phyloP scores from a whole-genome alignment of 2,113 vertebrate genomes.

The Pyrgilauda ruficollis region DNA sequence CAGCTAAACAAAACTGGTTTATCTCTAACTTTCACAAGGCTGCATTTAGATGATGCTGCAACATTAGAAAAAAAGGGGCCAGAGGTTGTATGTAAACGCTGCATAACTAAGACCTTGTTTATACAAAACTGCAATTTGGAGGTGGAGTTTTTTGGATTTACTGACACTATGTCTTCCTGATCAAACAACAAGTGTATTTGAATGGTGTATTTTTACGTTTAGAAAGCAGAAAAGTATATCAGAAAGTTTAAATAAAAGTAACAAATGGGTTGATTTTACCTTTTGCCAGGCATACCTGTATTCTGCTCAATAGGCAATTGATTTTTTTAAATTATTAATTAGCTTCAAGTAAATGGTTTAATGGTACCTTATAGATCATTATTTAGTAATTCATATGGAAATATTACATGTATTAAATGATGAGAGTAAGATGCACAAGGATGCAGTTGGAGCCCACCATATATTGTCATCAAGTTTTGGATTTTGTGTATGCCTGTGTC shows the following conservation, averaged over 20 bases:
- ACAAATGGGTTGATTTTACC: neutral
- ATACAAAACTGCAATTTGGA: neutral
- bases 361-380: neutral
- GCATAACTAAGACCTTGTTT: neutral
- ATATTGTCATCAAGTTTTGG: neutral
- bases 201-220: neutral
- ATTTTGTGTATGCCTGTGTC: neutral
- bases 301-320: neutral
- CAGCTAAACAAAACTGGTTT: neutral
- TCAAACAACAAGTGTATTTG: neutral
- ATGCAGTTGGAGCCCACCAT: neutral
- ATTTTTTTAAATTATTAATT: neutral
- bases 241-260: neutral
- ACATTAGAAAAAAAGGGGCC: neutral
- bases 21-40: neutral
- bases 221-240: neutral
- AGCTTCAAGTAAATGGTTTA: neutral
- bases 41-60: neutral
- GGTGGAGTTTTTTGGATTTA: neutral
- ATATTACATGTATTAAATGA: neutral
- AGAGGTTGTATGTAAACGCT: fast-evolving
- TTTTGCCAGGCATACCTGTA: neutral
- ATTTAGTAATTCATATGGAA: neutral
- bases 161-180: neutral
- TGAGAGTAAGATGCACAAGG: neutral